Percentiles rank a stretch among this genome's conserved stretches.
phyloP scores from a whole-genome alignment of 1,140 invertebrate species.

The Dreissena rostriformis region DNA sequence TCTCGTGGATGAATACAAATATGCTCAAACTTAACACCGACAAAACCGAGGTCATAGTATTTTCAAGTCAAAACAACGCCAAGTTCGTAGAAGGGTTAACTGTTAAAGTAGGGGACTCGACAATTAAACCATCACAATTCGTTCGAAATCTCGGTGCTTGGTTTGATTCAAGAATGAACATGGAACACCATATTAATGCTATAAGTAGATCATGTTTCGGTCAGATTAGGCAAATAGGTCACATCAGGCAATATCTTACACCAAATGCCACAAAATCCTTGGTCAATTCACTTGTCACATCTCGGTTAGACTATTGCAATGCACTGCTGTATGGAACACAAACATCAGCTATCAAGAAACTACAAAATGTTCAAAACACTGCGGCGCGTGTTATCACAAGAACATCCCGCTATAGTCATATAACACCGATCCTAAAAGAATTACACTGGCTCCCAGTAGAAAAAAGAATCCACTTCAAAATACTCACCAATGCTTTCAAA shows the following conservation, averaged over 20 bases:
- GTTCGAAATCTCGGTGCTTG: constrained; percentile 4
- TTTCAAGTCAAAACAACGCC: constrained; percentile 1
- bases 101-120: constrained; percentile 27
- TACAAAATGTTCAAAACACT: constrained; percentile 29
- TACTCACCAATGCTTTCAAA: constrained; percentile 13
- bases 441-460: constrained; percentile 33
- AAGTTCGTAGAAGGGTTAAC: constrained; percentile 7
- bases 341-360: constrained; percentile 1
- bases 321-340: constrained; percentile 12
- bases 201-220: constrained; percentile 22
- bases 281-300: constrained; percentile 30
- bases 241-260: constrained; percentile 28
- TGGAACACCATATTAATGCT: constrained; percentile 35
- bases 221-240: constrained; percentile 12
- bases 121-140: constrained; percentile 1
- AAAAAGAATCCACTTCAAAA: constrained; percentile 9
- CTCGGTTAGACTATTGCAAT: constrained; percentile 32
- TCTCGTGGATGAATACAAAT: constrained; percentile 45
- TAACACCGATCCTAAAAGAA: constrained; percentile 23
- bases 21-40: constrained; percentile 43
- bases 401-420: constrained; percentile 1
- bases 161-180: not conserved
- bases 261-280: constrained; percentile 17
- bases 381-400: constrained; percentile 32
- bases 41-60: constrained; percentile 42